Percentiles rank a stretch among this genome's conserved stretches.
Conservation (phyloP, 2,113 vertebrate genomes). For the Neolamprologus tretocephalus region DNA sequence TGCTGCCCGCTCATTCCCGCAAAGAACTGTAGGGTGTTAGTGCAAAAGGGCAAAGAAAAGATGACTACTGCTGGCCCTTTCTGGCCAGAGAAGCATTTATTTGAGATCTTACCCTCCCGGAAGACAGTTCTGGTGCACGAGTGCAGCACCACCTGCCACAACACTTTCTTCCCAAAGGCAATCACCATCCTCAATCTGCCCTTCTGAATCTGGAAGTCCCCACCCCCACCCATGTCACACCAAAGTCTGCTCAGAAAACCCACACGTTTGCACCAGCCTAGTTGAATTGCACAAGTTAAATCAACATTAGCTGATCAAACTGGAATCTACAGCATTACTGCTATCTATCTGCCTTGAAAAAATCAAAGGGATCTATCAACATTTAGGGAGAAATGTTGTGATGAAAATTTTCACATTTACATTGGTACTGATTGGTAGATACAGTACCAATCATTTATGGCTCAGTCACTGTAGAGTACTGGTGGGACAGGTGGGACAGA, state of each 20-base stretch:
- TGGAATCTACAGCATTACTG: neutral
- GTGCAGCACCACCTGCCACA: constrained; percentile 22
- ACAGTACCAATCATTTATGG: neutral
- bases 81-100: constrained; percentile 21
- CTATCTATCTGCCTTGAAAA: neutral
- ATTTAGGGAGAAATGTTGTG: neutral
- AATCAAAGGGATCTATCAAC: neutral
- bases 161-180: constrained; percentile 13
- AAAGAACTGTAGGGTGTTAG: neutral
- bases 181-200: constrained; percentile 27
- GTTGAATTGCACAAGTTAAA: neutral
- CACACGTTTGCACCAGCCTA: neutral
- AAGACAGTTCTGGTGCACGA: constrained; percentile 36
- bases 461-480: neutral
- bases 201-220: neutral
- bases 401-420: neutral
- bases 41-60: neutral
- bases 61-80: constrained; percentile 18
- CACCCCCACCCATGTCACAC: neutral
- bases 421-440: neutral
- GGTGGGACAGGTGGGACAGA: neutral
- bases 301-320: neutral
- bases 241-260: neutral
- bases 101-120: constrained; percentile 16
- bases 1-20: neutral